Evolutionary conservation across 2,797 vertebrate species (phyloP), one percentile per base, ranked within the genome.

Genomic region (Silurus lanzhouensis): DNA sequence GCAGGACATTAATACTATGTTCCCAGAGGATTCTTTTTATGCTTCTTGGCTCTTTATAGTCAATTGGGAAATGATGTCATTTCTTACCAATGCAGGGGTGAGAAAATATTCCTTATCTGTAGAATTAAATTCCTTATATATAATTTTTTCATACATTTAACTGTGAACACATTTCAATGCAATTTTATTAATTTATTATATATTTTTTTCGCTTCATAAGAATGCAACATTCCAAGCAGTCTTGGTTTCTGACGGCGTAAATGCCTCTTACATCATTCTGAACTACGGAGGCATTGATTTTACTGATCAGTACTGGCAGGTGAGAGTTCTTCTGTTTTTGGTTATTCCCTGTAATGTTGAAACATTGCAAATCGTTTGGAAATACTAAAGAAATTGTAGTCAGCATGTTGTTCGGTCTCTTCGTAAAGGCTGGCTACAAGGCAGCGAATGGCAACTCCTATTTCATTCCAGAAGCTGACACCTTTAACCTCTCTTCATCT

Each of bases 1-100:
- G 60, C 6, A 44, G 48, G 31, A 27, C 46, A 67, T 88, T 27
- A 64, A 72, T 14, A 8, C 0, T 5, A 68, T 64, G 5, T 84
- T 86, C 71, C 88, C 77, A 6, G 8, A 8, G 8, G 1, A 25
- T 25, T 7, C 31, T 17, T 85, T 83, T 63, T 63, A 15, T 5
- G 70, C 83, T 75, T 6, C 80, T 1, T 87, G 83, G 60, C 75
- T 83, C 57, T 85, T 87, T 79, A 70, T 87, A 2, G 83, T 27
- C 31, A 88, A 83, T 1, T 88, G 85, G 85, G 25, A 87, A 20
- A 76, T 0, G 5, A 74, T 74, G 71, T 25, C 22, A n/a, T 74
- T n/a, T 52, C 20, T 9, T 22, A 3, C 6, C 12, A 52, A 12
- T 46, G 1, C 20, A 6, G 46, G 71, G 71, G 70, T 72, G 20